Conservation (phyloP, 2,113 vertebrate species). For the Dascyllus trimaculatus region DNA sequence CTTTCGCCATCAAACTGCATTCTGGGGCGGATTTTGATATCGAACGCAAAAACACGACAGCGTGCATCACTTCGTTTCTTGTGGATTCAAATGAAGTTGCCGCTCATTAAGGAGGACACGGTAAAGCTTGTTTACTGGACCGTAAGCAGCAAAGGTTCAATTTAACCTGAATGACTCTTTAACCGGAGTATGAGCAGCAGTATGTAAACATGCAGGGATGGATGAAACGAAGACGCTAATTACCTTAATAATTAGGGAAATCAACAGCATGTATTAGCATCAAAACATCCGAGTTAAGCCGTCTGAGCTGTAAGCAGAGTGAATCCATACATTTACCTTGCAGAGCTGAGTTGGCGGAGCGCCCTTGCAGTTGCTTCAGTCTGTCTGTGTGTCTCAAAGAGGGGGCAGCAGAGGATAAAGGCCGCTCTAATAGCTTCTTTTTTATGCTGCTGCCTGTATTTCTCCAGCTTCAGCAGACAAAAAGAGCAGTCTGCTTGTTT, state of each 20-base stretch:
- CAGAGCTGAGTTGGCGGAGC: slow-evolving; percentile 38
- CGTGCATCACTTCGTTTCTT: neutral
- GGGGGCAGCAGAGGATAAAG: slow-evolving; percentile 54
- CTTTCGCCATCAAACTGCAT: slow-evolving; percentile 2
- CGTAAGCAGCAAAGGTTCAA: neutral
- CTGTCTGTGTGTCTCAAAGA: slow-evolving; percentile 54
- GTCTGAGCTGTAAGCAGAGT: slow-evolving; percentile 5
- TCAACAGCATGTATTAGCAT: slow-evolving; percentile 1
- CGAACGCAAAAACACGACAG: neutral
- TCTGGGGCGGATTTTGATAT: neutral
- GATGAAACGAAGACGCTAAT: slow-evolving; percentile 16
- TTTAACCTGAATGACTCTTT: slow-evolving; percentile 8
- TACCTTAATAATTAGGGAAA: neutral
- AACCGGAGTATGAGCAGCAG: neutral
- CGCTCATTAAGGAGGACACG: neutral
- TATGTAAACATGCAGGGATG: slow-evolving; percentile 16
- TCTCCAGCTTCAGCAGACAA: slow-evolving; percentile 74
- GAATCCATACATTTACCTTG: slow-evolving; percentile 67
- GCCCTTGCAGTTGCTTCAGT: slow-evolving; percentile 38
- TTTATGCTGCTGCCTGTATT: slow-evolving; percentile 73
- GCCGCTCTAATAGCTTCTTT: slow-evolving; percentile 73
- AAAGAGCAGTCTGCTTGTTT: slow-evolving; percentile 58
- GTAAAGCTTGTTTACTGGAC: slow-evolving; percentile 24
- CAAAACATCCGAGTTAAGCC: neutral
- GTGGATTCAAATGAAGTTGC: neutral